A percentile compares a stretch with the other conserved stretches of the same genome.
Conservation (phyloP, 2,888 invertebrate species). For the Luperina nickerlii region DNA sequence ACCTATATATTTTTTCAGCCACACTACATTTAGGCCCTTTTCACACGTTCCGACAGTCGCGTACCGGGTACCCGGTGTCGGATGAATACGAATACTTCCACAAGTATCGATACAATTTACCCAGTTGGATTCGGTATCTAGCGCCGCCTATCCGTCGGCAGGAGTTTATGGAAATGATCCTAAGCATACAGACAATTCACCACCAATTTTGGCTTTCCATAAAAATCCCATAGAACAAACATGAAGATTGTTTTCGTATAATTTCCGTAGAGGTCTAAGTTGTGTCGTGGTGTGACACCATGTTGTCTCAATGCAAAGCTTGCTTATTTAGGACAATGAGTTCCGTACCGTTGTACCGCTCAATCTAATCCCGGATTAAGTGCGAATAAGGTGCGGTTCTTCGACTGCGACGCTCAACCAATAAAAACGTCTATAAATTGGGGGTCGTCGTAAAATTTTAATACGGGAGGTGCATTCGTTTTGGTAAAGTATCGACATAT, state of each 20-base stretch:
- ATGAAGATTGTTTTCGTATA: constrained; percentile 67
- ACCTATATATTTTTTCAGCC: background rate
- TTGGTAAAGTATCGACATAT: constrained; percentile 12
- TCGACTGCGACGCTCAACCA: constrained; percentile 22
- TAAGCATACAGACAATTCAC: background rate
- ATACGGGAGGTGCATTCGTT: constrained; percentile 28
- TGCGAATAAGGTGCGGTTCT: constrained; percentile 59
- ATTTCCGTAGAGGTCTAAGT: constrained; percentile 64
- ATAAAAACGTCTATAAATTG: constrained; percentile 43
- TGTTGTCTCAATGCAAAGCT: constrained; percentile 63
- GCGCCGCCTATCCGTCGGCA: background rate
- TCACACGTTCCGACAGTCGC: background rate
- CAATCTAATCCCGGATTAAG: constrained; percentile 70
- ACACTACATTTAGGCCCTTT: constrained; percentile 13
- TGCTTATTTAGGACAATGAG: constrained; percentile 76
- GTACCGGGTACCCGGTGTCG: background rate
- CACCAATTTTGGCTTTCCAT: constrained; percentile 45
- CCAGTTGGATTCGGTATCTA: background rate
- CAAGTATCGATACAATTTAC: background rate
- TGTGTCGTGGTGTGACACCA: constrained; percentile 39
- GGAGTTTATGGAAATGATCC: background rate
- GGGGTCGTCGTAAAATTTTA: constrained; percentile 25
- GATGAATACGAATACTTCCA: background rate
- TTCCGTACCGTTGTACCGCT: constrained; percentile 60
- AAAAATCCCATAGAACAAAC: constrained; percentile 65